Percentiles rank a stretch among this genome's conserved stretches.
Evolutionary conservation across 2,113 vertebrate genomes (phyloP).

Genomic region (Lates calcarifer): DNA sequence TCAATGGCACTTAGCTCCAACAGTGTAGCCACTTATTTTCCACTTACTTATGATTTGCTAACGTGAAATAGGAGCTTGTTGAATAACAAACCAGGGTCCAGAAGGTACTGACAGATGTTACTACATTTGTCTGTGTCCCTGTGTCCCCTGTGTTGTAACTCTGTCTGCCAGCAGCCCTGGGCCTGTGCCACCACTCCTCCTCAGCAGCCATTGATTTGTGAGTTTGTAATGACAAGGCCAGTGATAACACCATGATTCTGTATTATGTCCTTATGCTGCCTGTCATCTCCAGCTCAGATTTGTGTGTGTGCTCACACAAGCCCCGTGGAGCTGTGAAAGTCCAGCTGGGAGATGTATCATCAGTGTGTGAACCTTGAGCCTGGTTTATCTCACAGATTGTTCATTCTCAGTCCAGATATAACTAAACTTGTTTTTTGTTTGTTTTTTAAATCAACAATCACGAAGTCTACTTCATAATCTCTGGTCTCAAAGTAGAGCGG

Average conservation of each 20-base stretch:
- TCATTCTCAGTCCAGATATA: too few relatives aligned
- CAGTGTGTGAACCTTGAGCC: background rate
- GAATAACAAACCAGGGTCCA: background rate
- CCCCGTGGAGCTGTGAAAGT: background rate
- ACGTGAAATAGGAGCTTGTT: too few relatives aligned
- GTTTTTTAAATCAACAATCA: background rate
- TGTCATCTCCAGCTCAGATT: background rate
- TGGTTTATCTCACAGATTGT: background rate
- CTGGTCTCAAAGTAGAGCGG: background rate
- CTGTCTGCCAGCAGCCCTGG: constrained; percentile 21
- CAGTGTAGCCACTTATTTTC: background rate
- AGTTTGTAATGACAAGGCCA: constrained; percentile 33
- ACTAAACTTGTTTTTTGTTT: too few relatives aligned
- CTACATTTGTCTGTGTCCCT: background rate
- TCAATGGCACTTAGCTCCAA: too few relatives aligned
- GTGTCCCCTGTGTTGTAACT: constrained; percentile 8
- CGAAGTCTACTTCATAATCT: background rate
- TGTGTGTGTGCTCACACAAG: too few relatives aligned
- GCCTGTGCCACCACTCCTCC: background rate
- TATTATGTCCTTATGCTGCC: constrained; percentile 17
- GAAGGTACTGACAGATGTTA: background rate
- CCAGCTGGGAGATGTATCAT: background rate
- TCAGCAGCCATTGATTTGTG: constrained; percentile 28
- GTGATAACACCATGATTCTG: constrained; percentile 22
- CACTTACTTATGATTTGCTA: background rate